Conservation (phyloP, 92 coral and sea anemone species). For the Galaxea fascicularis region DNA sequence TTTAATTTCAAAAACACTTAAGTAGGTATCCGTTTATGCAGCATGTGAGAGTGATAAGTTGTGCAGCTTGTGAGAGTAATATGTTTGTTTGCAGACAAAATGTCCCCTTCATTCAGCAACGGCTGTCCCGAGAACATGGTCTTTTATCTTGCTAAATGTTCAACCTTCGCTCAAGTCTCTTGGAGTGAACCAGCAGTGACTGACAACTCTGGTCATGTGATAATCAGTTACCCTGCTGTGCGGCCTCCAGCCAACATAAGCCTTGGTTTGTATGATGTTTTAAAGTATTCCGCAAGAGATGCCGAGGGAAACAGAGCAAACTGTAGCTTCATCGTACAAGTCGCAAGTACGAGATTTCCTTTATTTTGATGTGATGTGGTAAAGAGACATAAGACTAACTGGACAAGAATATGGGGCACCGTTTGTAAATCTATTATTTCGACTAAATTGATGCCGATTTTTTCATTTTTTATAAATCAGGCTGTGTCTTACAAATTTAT, state of each 20-base stretch:
- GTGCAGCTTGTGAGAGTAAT: background rate
- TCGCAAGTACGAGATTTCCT: conserved; percentile 38
- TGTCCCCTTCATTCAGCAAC: conserved; percentile 57
- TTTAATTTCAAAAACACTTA: background rate
- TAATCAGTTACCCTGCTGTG: conserved; percentile 32
- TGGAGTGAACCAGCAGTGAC: conserved; percentile 65
- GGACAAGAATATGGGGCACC: background rate
- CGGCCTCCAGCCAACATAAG: conserved; percentile 48
- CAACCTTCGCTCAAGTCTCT: conserved; percentile 30
- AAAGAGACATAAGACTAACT: background rate
- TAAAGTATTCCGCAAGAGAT: conserved; percentile 71
- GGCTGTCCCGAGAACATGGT: conserved; percentile 55
- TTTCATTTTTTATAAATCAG: no score
- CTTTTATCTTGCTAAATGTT: conserved; percentile 44
- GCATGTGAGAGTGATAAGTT: background rate
- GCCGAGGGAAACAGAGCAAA: conserved; percentile 46
- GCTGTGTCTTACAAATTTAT: no score
- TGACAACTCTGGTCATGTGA: conserved; percentile 66
- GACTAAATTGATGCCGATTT: no score
- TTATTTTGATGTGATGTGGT: background rate
- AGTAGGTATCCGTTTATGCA: background rate
- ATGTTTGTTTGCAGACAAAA: conserved; percentile 38
- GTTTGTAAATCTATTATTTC: no score
- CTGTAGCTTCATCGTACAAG: conserved; percentile 64
- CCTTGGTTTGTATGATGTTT: conserved; percentile 40